phyloP scores from a whole-genome alignment of 2,888 invertebrate genomes.

The Lasioglossum malachurum region DNA sequence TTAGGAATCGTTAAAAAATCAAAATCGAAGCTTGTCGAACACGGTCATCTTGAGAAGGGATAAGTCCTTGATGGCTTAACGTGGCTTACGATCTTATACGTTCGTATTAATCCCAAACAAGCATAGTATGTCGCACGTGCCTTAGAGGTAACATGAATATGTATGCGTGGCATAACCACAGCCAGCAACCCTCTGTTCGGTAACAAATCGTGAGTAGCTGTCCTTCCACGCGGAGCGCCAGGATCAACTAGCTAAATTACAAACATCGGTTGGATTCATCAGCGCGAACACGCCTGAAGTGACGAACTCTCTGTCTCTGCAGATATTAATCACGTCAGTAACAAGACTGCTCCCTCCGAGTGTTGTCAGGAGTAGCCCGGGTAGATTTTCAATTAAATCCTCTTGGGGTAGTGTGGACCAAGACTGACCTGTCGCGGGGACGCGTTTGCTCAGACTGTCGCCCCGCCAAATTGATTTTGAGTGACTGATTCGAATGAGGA shows the following conservation, averaged over 20 bases:
- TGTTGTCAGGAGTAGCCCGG: slow-evolving; percentile 16
- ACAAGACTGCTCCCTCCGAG: slow-evolving; percentile 40
- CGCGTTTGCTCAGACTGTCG: slow-evolving; percentile 9
- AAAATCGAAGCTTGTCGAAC: slow-evolving; percentile 53
- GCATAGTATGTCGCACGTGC: slow-evolving; percentile 61
- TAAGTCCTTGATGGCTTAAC: slow-evolving; percentile 68
- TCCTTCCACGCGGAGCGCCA: slow-evolving; percentile 60
- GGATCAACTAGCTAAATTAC: slow-evolving; percentile 70
- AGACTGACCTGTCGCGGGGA: not conserved
- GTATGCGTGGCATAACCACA: slow-evolving; percentile 68
- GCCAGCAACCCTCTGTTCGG: slow-evolving; percentile 54
- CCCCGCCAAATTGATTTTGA: slow-evolving; percentile 1
- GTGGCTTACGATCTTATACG: slow-evolving; percentile 72
- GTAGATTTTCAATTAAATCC: slow-evolving; percentile 10
- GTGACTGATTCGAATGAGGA: not conserved
- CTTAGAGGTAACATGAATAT: slow-evolving; percentile 74
- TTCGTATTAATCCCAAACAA: slow-evolving; percentile 75
- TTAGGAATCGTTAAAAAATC: not conserved
- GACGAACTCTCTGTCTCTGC: slow-evolving; percentile 61
- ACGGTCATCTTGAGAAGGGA: slow-evolving; percentile 60
- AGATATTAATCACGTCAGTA: slow-evolving; percentile 65
- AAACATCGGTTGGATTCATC: slow-evolving; percentile 66
- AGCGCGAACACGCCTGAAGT: slow-evolving; percentile 56
- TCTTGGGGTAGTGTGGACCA: not conserved
- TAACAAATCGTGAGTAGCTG: slow-evolving; percentile 67